Evolutionary conservation across 2,888 invertebrate genomes (phyloP), one percentile per base, ranked within the genome.

Genomic region (Drosophila multiciliata): DNA sequence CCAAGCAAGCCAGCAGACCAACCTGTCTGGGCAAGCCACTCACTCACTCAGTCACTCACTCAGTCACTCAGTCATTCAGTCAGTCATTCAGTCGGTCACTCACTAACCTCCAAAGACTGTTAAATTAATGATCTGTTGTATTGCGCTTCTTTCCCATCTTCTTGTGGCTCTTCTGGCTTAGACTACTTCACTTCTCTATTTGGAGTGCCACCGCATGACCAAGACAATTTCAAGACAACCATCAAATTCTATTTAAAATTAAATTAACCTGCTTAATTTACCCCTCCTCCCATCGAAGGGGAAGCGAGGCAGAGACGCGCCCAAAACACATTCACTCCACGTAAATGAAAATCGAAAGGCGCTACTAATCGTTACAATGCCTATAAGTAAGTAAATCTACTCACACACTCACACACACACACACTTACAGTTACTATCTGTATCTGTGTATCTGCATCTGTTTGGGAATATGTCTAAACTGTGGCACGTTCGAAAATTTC

Each of bases 231-330:
- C 75, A 38, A 71, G 75, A 77, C 78, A 83, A 63, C 78, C 87
- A 88, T 89, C 84, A 65, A 85, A 84, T 85, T 87, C 84, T 89
- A 89, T 89, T 85, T 87, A 84, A 89, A 85, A 89, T 87, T 87
- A 87, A 89, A 85, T 85, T 85, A 85, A 87, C 89, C 85, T 85
- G 89, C 85, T 89, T 87, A 89, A 89, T 85, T 89, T 89, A 66
- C 58, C 76, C 71, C 52, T 36, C 55, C 71, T 42, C 63, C 50
- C 48, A 23, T 33, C n/a, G n/a, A 17, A 38, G 53, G 23, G 15
- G 35, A 35, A 53, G 35, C 15, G 40, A 38, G 55, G 8, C 3
- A 29, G 72, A 66, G 83, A 84, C 83, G 83, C 89, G 75, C 89
- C 83, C 87, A 83, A 80, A 84, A 75, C 74, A 84, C 83, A 84